Base-by-base conservation (phyloP, 2,888 invertebrate genomes). In the Tenthredo scrophulariae region DNA sequence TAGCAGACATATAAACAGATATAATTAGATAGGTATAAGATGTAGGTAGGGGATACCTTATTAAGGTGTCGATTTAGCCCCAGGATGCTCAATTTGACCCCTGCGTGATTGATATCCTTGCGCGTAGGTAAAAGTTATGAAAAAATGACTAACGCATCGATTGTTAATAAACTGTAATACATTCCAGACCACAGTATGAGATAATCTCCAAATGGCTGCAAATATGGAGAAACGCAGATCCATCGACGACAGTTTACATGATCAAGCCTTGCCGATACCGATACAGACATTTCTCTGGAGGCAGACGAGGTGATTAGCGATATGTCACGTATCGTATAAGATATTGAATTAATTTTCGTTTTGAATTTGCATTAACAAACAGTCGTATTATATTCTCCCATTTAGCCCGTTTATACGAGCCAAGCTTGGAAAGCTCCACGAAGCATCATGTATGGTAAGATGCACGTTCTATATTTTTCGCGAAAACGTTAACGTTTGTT, bases 261-360 rank as follows among this genome's bases (percentile, higher is more conserved):
- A 97, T 90, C 96, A 97, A 91, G 95, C 96, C 85, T 95, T 99
- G 87, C 99, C 99, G 0, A 97, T 99, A 87, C 98, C 99, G 1
- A 98, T 99, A 86, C 99, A 99, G 94, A 97, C 98, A 90, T 99
- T 99, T 94, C 95, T 99, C 86, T 99, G 99, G 99, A 96, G 98
- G 90, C 99, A 99, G 94, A 97, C 98, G 87, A 96, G 96, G 97
- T 97, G 91, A 88, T 90, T 88, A 43, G 86, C 70, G 72, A 80
- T 26, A 62, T 62, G 6, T 70, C 65, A 22, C 18, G 29, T 67
- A 33, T 33, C 43, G n/a, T 43, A 74, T 22, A 4, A 40, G 40
- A 43, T 74, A n/a, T 43, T 1, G 10, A 62, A 62, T 22, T 18
- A 2, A 37, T 80, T 40, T 26, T 62, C 22, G 9, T 33, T 77